Percentiles rank a stretch among this genome's conserved stretches.
These are phyloP conservation scores for Rhegmatorhina hoffmannsi DNA, from an alignment of 2,113 vertebrate species.

Conservation along the genomic window DNA sequence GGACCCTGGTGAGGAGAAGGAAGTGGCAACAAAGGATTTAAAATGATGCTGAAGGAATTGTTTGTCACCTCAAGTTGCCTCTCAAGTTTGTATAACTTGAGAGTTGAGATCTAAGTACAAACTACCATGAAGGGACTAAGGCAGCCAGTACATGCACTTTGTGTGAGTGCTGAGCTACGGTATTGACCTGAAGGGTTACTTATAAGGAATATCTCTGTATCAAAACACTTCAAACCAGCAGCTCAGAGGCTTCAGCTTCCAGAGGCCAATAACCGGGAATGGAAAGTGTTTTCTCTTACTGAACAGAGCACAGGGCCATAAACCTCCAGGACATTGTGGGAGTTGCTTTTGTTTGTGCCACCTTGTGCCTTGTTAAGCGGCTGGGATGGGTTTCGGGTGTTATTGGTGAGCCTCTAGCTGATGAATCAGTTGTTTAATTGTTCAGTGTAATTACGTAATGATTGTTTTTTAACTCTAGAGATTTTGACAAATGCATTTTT, in stretches of 20 bases:
- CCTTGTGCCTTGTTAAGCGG: background rate
- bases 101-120: background rate
- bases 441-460: constrained; percentile 42
- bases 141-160: background rate
- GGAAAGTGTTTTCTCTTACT: background rate
- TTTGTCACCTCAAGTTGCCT: background rate
- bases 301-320: background rate
- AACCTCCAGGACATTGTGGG: background rate
- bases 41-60: background rate
- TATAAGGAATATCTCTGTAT: background rate
- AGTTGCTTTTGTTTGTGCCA: constrained; percentile 18
- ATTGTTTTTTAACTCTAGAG: constrained; percentile 60
- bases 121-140: background rate
- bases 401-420: constrained; percentile 27
- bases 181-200: background rate
- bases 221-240: background rate
- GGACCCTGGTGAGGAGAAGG: background rate
- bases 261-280: background rate
- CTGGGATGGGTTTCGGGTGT: constrained; percentile 34
- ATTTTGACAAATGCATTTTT: constrained; percentile 53
- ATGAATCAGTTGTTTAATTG: constrained; percentile 65
- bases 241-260: background rate
- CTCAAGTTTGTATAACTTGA: background rate
- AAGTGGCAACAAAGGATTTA: background rate
- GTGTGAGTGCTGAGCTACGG: background rate